Evolutionary conservation across 2,888 invertebrate genomes (phyloP).

Genomic region (Meliscaeva auricollis): DNA sequence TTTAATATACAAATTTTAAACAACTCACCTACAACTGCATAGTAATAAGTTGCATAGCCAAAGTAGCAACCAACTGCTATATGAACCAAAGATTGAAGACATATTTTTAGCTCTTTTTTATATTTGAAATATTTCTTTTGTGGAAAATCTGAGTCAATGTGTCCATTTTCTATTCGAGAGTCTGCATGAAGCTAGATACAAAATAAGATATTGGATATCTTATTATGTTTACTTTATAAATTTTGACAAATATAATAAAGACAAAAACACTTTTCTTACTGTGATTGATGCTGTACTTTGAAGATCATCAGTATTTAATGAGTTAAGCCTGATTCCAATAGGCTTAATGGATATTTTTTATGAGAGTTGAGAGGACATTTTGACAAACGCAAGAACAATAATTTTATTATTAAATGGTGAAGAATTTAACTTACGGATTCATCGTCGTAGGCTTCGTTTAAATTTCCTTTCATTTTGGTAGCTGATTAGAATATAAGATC

Average conservation of each 20-base stretch:
- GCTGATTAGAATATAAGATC: neutral
- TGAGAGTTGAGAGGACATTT: constrained; percentile 51
- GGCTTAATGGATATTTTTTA: constrained; percentile 15
- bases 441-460: constrained; percentile 79
- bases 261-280: constrained; percentile 47
- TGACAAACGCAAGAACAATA: constrained; percentile 32
- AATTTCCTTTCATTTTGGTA: constrained; percentile 71
- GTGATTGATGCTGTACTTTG: neutral
- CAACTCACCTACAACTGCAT: constrained; percentile 79
- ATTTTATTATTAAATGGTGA: neutral
- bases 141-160: neutral
- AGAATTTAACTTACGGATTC: constrained; percentile 78
- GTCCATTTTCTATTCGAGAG: constrained; percentile 53
- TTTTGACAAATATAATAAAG: neutral
- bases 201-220: neutral
- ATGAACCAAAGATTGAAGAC: constrained; percentile 77
- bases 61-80: constrained; percentile 80
- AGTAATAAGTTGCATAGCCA: constrained; percentile 82
- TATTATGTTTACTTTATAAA: neutral
- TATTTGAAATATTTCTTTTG: constrained; percentile 44
- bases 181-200: constrained; percentile 41
- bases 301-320: constrained; percentile 13
- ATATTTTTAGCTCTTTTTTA: constrained; percentile 71
- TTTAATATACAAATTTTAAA: neutral
- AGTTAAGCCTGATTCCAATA: constrained; percentile 44